Base-by-base conservation (phyloP, 2,797 vertebrate genomes). In the Australoheros facetus region DNA sequence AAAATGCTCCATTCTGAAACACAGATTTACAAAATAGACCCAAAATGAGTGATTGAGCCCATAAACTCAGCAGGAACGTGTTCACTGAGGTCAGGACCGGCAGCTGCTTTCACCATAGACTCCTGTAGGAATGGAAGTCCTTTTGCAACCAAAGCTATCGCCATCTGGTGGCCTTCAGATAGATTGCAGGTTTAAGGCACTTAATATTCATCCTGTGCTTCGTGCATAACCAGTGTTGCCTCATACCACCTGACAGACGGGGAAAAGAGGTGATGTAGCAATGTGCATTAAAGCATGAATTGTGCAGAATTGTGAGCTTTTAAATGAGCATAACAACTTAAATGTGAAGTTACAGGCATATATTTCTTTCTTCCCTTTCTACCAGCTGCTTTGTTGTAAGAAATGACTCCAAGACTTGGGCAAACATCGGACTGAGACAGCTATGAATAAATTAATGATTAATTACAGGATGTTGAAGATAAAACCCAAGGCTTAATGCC, bases 381-480 rank as follows among this genome's bases (percentile, higher is more conserved):
- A 26, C 28, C 54, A 58, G 16, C 48, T 64, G 37, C 21, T 45
- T 64, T 26, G 42, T 64, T 64, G 5, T 45, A 45, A 42, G 60
- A 64, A 45, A 64, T 45, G 16, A 26, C 37, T 64, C 8, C 21
- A 45, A 64, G 14, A 58, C 26, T 70, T n/a, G 16, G 16, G 28
- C 42, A 51, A 59, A 74, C 53, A 19, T 55, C n/a, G 53, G 56
- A 45, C 26, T 5, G 7, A 53, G 56, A 69, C 34, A 12, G 17
- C 78, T 21, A 73, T 80, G 66, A 76, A 87, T 87, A 86, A 85
- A 85, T 83, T 62, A 83, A 62, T 72, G 72, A 84, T 81, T 89
- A 78, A 89, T 89, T 79, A 84, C 77, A 64, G 66, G 60, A 75
- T 12, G 19, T 34, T 16, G 11, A 34, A 75, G 78, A 85, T 85